Evolutionary conservation across 1,140 invertebrate genomes (phyloP), one percentile per base, ranked within the genome.

Genomic region (Tetragnatha versicolor): DNA sequence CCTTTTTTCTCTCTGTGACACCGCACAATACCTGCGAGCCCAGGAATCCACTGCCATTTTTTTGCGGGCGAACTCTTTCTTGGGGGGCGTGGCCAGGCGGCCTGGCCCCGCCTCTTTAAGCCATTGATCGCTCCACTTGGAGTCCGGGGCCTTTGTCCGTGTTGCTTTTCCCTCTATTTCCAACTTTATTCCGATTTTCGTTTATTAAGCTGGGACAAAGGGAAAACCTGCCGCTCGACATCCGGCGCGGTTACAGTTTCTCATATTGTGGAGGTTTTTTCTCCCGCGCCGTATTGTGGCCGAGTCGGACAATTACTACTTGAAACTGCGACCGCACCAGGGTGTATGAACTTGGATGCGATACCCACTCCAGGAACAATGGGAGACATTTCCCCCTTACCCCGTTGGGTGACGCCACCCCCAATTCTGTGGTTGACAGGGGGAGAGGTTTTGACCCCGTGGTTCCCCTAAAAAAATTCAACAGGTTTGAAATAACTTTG

Each of bases 311-410:
- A 69, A 69, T 69, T 69, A 47, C 66, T 69, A 69, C 66, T 69
- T 69, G 29, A 69, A 53, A 69, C 31, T 53, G 49, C 66, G 20
- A 69, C 47, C 53, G 66, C 53, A 49, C 20, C 25, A 53, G 49
- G 66, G 66, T 69, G 47, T 69, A 69, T 69, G 66, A 69, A 69
- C 66, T 69, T 35, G 66, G 66, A 69, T 69, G 20, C 42, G 66
- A 69, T 69, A 69, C 66, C 66, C 49, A 69, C 66, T 69, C 49
- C 25, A 69, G 14, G 31, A 69, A 69, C 66, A 69, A 69, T 53
- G n/a, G 17, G n/a, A n/a, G n/a, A n/a, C n/a, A n/a, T n/a, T n/a
- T n/a, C n/a, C n/a, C n/a, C n/a, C n/a, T n/a, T n/a, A n/a, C n/a
- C n/a, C n/a, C n/a, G n/a, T n/a, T n/a, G n/a, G n/a, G n/a, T n/a